phyloP scores from a whole-genome alignment of 2,797 vertebrate species.

The Bucorvus abyssinicus region DNA sequence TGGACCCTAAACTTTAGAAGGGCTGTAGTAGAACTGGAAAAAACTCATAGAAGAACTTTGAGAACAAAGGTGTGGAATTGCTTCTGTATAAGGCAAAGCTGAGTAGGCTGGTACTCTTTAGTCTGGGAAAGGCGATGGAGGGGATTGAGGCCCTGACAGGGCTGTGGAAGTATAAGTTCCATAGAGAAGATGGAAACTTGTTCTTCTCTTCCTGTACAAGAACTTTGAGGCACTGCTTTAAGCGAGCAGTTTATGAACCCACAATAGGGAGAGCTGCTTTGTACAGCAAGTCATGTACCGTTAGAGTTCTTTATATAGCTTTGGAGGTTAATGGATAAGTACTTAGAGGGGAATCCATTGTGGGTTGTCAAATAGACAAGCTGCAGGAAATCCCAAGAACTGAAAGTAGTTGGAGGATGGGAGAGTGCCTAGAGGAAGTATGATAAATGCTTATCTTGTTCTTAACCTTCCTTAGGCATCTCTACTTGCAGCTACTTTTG shows the following conservation, averaged over 20 bases:
- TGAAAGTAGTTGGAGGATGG: background rate
- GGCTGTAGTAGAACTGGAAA: background rate
- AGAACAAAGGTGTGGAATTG: background rate
- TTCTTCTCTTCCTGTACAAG: background rate
- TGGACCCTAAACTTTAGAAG: background rate
- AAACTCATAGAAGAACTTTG: background rate
- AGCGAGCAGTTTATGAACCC: background rate
- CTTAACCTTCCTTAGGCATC: background rate
- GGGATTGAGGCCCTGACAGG: background rate
- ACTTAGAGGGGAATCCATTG: background rate
- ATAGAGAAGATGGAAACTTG: background rate
- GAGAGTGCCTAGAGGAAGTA: background rate
- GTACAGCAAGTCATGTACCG: background rate
- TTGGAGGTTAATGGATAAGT: background rate
- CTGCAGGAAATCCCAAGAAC: background rate
- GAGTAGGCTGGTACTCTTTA: background rate
- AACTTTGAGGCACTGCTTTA: background rate
- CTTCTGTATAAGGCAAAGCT: background rate
- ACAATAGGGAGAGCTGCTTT: background rate
- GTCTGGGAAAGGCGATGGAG: background rate
- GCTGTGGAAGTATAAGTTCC: background rate
- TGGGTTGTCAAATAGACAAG: background rate
- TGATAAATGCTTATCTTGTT: constrained; percentile 12
- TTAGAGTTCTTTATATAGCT: background rate
- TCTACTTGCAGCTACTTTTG: background rate